These are phyloP conservation scores for Lasioglossum leucozonium DNA, from an alignment of 2,888 invertebrate species.

Conservation along the genomic window DNA sequence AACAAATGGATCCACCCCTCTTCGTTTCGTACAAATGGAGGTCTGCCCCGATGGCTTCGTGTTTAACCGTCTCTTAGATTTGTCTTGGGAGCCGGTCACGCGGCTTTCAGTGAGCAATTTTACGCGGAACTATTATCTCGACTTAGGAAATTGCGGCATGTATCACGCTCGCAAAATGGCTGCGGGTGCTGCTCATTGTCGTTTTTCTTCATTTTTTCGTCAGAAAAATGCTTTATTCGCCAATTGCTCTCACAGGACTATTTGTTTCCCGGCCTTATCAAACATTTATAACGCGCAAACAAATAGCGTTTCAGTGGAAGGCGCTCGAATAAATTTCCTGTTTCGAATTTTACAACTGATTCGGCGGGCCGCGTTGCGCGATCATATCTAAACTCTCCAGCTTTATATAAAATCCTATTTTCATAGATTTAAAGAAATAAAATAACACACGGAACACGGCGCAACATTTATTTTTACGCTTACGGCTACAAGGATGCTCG, in stretches of 20 bases:
- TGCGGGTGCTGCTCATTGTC: not conserved
- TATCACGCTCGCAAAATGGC: constrained; percentile 30
- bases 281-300: not conserved
- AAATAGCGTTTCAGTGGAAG: not conserved
- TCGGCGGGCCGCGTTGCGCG: not conserved
- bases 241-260: not conserved
- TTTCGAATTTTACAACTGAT: not conserved
- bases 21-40: constrained; percentile 57
- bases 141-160: constrained; percentile 45
- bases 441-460: not conserved
- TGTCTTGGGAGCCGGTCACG: constrained; percentile 52
- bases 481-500: not conserved
- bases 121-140: constrained; percentile 31
- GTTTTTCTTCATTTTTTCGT: not conserved
- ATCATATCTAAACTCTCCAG: not conserved
- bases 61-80: constrained; percentile 54
- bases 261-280: not conserved
- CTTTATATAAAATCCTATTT: not conserved
- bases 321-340: not conserved
- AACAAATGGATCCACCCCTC: constrained; percentile 64
- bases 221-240: not conserved
- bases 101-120: constrained; percentile 60
- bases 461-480: not conserved
- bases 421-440: not conserved
- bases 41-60: constrained; percentile 41